Evolutionary conservation across 1,140 invertebrate genomes (phyloP).

Genomic region (Achroia grisella): DNA sequence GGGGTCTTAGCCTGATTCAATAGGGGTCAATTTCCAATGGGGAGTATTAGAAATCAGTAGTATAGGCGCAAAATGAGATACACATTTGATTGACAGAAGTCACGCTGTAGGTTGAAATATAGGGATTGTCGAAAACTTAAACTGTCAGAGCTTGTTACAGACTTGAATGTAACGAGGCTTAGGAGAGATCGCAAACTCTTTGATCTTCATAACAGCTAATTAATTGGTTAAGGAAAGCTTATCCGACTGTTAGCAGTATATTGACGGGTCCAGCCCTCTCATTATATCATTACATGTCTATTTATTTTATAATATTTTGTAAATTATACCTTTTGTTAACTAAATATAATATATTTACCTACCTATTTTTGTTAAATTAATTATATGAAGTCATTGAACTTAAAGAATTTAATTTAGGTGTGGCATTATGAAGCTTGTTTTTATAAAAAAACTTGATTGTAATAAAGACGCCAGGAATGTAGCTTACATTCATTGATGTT

Average conservation of each 20-base stretch:
- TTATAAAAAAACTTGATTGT: too few relatives aligned
- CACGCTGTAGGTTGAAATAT: slow-evolving; percentile 26
- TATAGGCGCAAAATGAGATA: slow-evolving; percentile 23
- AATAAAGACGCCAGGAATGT: too few relatives aligned
- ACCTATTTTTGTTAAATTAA: too few relatives aligned
- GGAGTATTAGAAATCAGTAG: slow-evolving; percentile 10
- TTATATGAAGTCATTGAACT: too few relatives aligned
- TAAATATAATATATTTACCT: too few relatives aligned
- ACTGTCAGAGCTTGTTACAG: slow-evolving; percentile 47
- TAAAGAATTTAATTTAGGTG: too few relatives aligned
- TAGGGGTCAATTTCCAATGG: slow-evolving; percentile 10
- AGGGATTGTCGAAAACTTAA: slow-evolving; percentile 39
- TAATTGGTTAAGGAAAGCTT: slow-evolving; percentile 52
- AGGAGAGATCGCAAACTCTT: slow-evolving; percentile 47
- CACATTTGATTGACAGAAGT: slow-evolving; percentile 36
- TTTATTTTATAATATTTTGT: too few relatives aligned
- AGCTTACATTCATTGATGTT: too few relatives aligned
- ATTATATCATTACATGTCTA: too few relatives aligned
- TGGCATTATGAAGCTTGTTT: too few relatives aligned
- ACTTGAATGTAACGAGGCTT: slow-evolving; percentile 38
- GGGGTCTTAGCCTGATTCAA: slow-evolving; percentile 18
- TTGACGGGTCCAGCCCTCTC: too few relatives aligned
- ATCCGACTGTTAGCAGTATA: slow-evolving; percentile 25
- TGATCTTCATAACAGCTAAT: slow-evolving; percentile 59
- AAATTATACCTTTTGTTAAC: too few relatives aligned